A percentile compares a stretch with the other conserved stretches of the same genome.
Conservation (phyloP, 1,140 invertebrate species). For the Scylla paramamosain region DNA sequence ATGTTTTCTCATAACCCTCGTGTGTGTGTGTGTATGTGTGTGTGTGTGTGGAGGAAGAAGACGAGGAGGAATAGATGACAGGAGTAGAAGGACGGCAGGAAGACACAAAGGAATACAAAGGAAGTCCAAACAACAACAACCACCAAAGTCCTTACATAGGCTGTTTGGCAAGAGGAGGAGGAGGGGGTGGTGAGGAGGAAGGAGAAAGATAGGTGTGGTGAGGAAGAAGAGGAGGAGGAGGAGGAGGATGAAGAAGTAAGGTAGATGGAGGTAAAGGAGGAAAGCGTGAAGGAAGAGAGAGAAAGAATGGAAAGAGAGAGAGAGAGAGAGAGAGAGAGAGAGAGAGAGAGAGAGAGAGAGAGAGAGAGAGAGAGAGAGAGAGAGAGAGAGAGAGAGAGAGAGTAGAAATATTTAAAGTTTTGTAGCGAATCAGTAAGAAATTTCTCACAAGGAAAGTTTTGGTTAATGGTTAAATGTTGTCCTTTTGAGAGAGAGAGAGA, state of each 20-base stretch:
- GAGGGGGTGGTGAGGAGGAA: background rate
- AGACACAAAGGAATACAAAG: too few species aligned
- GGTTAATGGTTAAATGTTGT: too few species aligned
- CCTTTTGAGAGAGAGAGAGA: too few species aligned
- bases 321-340: background rate
- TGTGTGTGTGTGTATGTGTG: too few species aligned
- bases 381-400: slow-evolving; percentile 4
- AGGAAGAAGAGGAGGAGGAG: background rate
- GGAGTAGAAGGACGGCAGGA: background rate
- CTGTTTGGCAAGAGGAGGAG: background rate
- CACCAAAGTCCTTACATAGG: too few species aligned
- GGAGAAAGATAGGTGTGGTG: background rate
- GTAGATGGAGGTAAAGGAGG: background rate
- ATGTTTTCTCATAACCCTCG: too few species aligned
- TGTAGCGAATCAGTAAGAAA: background rate
- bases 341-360: background rate
- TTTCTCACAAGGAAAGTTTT: background rate
- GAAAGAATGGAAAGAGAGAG: background rate
- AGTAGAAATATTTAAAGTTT: background rate
- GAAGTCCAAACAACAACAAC: too few species aligned
- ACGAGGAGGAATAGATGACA: background rate
- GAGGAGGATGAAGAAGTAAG: background rate
- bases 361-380: slow-evolving; percentile 28
- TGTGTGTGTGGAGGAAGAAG: too few species aligned
- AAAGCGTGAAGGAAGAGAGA: background rate